These are phyloP conservation scores for Pomacea canaliculata DNA, from an alignment of 2,888 invertebrate genomes.

Conservation along the genomic window DNA sequence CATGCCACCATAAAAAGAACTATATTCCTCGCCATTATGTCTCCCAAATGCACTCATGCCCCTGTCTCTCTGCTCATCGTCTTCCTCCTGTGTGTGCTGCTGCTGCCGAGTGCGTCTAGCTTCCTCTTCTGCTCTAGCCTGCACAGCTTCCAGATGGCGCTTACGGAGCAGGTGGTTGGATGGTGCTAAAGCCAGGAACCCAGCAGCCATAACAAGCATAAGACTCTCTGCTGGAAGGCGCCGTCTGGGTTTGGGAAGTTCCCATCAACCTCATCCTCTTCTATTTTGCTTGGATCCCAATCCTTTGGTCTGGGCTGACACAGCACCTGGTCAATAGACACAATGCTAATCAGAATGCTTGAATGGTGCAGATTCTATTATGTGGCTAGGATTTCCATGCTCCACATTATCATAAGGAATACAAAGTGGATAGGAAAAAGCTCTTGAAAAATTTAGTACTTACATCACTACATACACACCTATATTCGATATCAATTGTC, in stretches of 20 bases:
- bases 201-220: slow-evolving; percentile 69
- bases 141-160: slow-evolving; percentile 23
- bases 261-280: slow-evolving; percentile 17
- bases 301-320: slow-evolving; percentile 70
- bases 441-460: too few relatives aligned
- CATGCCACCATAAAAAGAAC: slow-evolving; percentile 2
- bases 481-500: too few relatives aligned
- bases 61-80: slow-evolving; percentile 10
- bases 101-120: slow-evolving; percentile 1
- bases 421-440: too few relatives aligned
- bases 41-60: slow-evolving; percentile 3
- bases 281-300: slow-evolving; percentile 48
- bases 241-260: slow-evolving; percentile 4
- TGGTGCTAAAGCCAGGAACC: slow-evolving; percentile 67
- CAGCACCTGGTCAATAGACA: slow-evolving; percentile 69
- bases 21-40: slow-evolving; percentile 11
- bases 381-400: too few relatives aligned
- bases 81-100: slow-evolving; percentile 3
- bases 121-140: slow-evolving; percentile 29
- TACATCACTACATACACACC: too few relatives aligned
- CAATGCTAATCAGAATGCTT: slow-evolving; percentile 4
- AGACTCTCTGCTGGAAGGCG: slow-evolving; percentile 55
- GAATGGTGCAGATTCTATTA: background rate
- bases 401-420: too few relatives aligned
- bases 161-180: slow-evolving; percentile 57